A percentile compares a stretch with the other conserved stretches of the same genome.
phyloP scores from a whole-genome alignment of 2,113 vertebrate species.

The Pholis gunnellus region DNA sequence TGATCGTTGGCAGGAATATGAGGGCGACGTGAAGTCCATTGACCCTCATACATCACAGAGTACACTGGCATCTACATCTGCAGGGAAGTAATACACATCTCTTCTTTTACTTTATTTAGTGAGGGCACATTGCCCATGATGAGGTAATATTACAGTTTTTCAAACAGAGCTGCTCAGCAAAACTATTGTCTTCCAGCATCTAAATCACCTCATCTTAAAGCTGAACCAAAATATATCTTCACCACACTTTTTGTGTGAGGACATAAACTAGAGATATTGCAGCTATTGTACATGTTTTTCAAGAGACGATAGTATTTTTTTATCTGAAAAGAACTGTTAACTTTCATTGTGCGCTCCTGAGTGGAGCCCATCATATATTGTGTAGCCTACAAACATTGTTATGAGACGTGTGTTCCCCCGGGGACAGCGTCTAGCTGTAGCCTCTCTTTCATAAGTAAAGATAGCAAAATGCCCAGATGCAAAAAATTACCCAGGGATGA shows the following conservation, averaged over 20 bases:
- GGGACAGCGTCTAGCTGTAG: neutral
- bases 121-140: neutral
- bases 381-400: neutral
- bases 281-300: neutral
- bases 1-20: conserved; percentile 37
- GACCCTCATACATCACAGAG: conserved; percentile 49
- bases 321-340: neutral
- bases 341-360: neutral
- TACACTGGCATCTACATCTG: neutral
- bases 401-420: neutral
- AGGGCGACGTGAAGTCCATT: conserved; percentile 34
- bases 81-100: neutral
- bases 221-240: neutral
- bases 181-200: neutral
- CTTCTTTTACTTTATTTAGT: neutral
- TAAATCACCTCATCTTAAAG: neutral
- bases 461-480: neutral
- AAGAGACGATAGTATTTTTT: neutral
- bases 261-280: neutral
- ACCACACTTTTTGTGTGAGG: neutral
- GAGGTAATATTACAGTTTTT: neutral
- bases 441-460: too few relatives aligned
- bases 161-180: neutral
- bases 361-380: neutral
- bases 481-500: neutral